Evolutionary conservation across 1,140 invertebrate species (phyloP).

Genomic region (Prorops nasuta): DNA sequence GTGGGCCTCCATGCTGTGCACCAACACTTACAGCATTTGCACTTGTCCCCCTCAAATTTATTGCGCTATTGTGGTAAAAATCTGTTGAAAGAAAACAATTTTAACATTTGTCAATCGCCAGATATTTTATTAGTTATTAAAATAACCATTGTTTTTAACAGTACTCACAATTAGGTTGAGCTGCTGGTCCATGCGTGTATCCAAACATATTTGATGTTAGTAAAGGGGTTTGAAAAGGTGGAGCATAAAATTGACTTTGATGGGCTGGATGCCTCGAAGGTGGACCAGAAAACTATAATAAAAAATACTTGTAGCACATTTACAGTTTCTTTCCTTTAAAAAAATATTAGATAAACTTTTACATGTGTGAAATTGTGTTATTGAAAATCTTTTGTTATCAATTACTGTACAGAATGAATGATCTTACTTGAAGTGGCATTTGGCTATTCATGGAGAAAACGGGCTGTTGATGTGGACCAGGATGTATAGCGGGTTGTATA

Average conservation of each 20-base stretch:
- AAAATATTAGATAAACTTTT: slow-evolving; percentile 14
- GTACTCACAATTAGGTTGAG: slow-evolving; percentile 39
- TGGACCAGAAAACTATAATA: slow-evolving; percentile 37
- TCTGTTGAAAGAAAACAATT: slow-evolving; percentile 8
- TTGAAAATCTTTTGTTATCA: no score
- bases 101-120: no score
- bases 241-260: slow-evolving; percentile 37
- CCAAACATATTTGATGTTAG: slow-evolving; percentile 29
- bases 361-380: no score
- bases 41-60: slow-evolving; percentile 39
- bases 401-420: background rate
- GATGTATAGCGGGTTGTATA: slow-evolving; percentile 37
- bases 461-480: slow-evolving; percentile 35
- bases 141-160: background rate
- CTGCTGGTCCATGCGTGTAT: slow-evolving; percentile 24
- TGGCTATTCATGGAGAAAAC: slow-evolving; percentile 39
- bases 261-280: slow-evolving; percentile 43
- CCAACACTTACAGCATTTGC: slow-evolving; percentile 39
- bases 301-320: background rate
- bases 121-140: slow-evolving; percentile 1
- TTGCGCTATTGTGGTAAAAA: slow-evolving; percentile 27
- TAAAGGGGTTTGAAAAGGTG: slow-evolving; percentile 26
- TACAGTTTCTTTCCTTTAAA: background rate
- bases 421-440: slow-evolving; percentile 34
- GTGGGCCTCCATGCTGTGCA: slow-evolving; percentile 40